A percentile compares a stretch with the other conserved stretches of the same genome.
These are phyloP conservation scores for Callorhinus ursinus DNA, from an alignment of 2,113 vertebrate genomes.

Conservation along the genomic window DNA sequence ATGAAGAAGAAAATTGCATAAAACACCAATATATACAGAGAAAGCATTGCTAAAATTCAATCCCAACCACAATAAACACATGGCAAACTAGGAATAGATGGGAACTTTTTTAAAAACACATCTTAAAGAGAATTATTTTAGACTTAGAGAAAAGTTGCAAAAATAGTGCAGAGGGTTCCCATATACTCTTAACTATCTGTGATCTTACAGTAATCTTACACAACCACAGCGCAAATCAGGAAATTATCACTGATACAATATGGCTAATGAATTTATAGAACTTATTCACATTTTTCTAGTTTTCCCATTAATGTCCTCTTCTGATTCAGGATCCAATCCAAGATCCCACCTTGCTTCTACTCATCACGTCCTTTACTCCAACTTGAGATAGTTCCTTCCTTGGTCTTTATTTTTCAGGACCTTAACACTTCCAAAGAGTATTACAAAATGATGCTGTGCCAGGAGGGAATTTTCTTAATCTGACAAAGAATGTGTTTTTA, in stretches of 20 bases:
- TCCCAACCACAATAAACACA: background rate
- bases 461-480: background rate
- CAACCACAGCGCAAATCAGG: background rate
- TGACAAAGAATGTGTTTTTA: background rate
- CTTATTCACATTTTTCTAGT: background rate
- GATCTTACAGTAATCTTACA: background rate
- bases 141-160: background rate
- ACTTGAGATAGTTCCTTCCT: no score
- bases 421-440: background rate
- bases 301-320: background rate
- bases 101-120: background rate
- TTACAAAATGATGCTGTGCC: background rate
- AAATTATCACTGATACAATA: background rate
- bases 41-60: background rate
- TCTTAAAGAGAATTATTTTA: background rate
- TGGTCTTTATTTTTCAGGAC: background rate
- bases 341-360: background rate
- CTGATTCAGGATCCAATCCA: background rate
- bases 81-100: background rate
- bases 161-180: background rate
- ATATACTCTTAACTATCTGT: background rate
- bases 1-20: background rate
- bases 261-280: background rate
- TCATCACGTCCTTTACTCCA: background rate
- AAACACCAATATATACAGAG: background rate